phyloP scores from a whole-genome alignment of 2,797 vertebrate species.

The Chaunax sp. region DNA sequence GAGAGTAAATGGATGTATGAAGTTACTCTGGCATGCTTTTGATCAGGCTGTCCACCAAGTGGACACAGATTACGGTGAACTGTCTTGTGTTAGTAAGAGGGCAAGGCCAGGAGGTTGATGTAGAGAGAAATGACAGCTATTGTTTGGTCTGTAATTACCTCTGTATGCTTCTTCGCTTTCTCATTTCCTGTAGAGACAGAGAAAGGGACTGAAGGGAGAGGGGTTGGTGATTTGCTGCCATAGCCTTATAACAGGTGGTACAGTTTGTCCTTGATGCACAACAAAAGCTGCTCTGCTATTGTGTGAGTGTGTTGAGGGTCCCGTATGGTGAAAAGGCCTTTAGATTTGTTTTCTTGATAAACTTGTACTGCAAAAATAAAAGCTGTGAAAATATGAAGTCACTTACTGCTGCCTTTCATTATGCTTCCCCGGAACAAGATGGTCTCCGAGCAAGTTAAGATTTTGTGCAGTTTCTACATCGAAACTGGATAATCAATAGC shows the following conservation, averaged over 20 bases:
- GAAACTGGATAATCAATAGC: too few species aligned
- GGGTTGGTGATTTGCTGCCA: conserved; percentile 42
- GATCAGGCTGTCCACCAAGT: conserved; percentile 37
- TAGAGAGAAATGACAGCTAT: conserved; percentile 58
- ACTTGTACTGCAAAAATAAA: too few species aligned
- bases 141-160: conserved; percentile 72
- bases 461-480: too few species aligned
- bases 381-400: too few species aligned
- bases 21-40: conserved; percentile 22
- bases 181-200: conserved; percentile 62
- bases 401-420: too few species aligned
- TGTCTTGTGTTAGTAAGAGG: conserved; percentile 32
- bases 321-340: neutral
- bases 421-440: too few species aligned
- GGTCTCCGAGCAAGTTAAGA: too few species aligned
- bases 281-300: conserved; percentile 43
- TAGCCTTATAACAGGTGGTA: conserved; percentile 60
- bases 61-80: conserved; percentile 44
- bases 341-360: too few species aligned
- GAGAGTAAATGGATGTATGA: conserved; percentile 32
- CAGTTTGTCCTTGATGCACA: conserved; percentile 60
- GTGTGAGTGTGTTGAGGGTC: neutral
- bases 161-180: conserved; percentile 54
- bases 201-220: conserved; percentile 21
- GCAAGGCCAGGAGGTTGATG: conserved; percentile 53